Evolutionary conservation across 2,888 invertebrate genomes (phyloP).

Genomic region (Epirrhoe tristata): DNA sequence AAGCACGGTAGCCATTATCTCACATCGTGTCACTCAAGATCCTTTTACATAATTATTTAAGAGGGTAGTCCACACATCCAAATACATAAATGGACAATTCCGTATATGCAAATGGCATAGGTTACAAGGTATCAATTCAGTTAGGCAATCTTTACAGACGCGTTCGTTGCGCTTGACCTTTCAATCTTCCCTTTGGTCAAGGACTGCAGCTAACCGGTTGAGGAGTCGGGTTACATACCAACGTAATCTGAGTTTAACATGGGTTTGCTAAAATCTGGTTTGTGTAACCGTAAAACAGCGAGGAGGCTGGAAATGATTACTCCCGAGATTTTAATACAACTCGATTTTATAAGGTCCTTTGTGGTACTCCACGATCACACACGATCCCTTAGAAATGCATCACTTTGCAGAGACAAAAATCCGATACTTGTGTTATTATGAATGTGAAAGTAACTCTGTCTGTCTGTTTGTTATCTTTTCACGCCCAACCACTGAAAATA

Average conservation of each 20-base stretch:
- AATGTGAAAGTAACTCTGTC: too few relatives aligned
- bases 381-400: too few relatives aligned
- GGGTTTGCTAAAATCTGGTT: background rate
- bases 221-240: slow-evolving; percentile 9
- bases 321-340: background rate
- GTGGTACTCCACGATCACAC: too few relatives aligned
- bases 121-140: background rate
- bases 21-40: too few relatives aligned
- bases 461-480: too few relatives aligned
- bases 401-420: too few relatives aligned
- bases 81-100: too few relatives aligned
- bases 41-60: too few relatives aligned
- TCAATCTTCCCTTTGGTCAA: slow-evolving; percentile 17
- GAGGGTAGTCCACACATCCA: too few relatives aligned
- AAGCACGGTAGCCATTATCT: too few relatives aligned
- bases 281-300: background rate
- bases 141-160: background rate
- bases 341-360: background rate
- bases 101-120: background rate
- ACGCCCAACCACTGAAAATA: too few relatives aligned
- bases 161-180: slow-evolving; percentile 28
- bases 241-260: slow-evolving; percentile 9
- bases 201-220: slow-evolving; percentile 26
- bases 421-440: too few relatives aligned
- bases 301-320: background rate